Base-by-base conservation (phyloP, 1,140 invertebrate genomes). In the Solenopsis invicta region DNA sequence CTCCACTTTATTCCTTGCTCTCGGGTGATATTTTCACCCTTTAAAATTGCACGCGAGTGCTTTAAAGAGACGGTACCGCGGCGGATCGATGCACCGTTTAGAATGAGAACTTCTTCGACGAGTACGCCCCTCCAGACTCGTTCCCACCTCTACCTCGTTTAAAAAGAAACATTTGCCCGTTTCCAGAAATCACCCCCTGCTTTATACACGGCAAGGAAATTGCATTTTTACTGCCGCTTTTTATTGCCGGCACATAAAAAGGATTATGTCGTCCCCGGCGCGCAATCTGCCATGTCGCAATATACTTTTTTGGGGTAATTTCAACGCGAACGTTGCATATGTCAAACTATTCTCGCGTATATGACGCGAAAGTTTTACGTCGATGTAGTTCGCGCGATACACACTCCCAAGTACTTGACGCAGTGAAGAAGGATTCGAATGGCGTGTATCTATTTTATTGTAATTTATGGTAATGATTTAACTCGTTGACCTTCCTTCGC, bases 141-240 rank as follows among this genome's bases (percentile, higher is more conserved):
- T 54, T 62, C 18, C 21, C 21, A 16, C 52, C 52, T 8, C 13
- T 18, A 16, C 4, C 13, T 45, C 67, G 29, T 59, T 69, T 82
- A 50, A 21, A 84, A 75, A 84, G 69, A 34, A 74, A 72, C 80
- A 61, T 56, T 81, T 21, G 64, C 52, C 21, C 37, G 71, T 84
- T 84, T 84, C 24, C 54, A 75, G 69, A 74, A 75, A 61, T 50
- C 67, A 74, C 67, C 80, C 80, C 80, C 69, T 61, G 45, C 37
- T 84, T 75, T 84, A 84, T 75, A 50, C n/a, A 37, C 69, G 4
- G 80, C 18, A 37, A 34, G 69, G 41, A 50, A 84, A 84, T 84
- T 84, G 69, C 69, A 84, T 50, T 84, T 84, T 84, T 75, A 84
- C 80, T 74, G 54, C 69, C n/a, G 80, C 8, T 34, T 84, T 84